A percentile compares a stretch with the other conserved stretches of the same genome.
Evolutionary conservation across 2,113 vertebrate species (phyloP).

Genomic region (Elachura formosa): DNA sequence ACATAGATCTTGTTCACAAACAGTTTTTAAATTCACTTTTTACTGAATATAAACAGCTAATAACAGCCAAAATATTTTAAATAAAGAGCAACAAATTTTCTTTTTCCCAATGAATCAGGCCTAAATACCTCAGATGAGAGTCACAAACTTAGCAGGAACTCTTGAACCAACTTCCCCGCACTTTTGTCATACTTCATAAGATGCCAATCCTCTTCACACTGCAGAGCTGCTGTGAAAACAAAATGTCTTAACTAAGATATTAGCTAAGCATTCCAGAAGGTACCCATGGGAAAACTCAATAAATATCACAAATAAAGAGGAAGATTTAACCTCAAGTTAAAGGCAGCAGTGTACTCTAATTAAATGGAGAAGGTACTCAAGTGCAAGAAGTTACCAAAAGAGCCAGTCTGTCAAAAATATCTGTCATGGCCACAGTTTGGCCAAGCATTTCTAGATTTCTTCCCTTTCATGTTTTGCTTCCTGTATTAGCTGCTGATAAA

Average conservation of each 20-base stretch:
- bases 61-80: not conserved
- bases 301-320: not conserved
- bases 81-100: not conserved
- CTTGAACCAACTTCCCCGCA: not conserved
- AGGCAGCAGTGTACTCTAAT: not conserved
- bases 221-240: not conserved
- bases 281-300: not conserved
- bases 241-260: not conserved
- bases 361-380: not conserved
- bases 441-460: not conserved
- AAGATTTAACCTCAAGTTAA: not conserved
- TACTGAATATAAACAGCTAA: not conserved
- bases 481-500: not conserved
- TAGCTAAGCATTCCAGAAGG: not conserved
- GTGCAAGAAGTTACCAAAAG: not conserved
- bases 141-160: not conserved
- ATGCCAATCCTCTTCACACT: not conserved
- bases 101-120: not conserved
- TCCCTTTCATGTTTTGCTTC: not conserved
- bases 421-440: not conserved
- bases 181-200: not conserved
- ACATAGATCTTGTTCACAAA: not conserved
- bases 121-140: not conserved
- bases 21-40: not conserved
- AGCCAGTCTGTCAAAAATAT: not conserved